These are phyloP conservation scores for Parascotia fuliginaria DNA, from an alignment of 2,888 invertebrate genomes.

Conservation along the genomic window DNA sequence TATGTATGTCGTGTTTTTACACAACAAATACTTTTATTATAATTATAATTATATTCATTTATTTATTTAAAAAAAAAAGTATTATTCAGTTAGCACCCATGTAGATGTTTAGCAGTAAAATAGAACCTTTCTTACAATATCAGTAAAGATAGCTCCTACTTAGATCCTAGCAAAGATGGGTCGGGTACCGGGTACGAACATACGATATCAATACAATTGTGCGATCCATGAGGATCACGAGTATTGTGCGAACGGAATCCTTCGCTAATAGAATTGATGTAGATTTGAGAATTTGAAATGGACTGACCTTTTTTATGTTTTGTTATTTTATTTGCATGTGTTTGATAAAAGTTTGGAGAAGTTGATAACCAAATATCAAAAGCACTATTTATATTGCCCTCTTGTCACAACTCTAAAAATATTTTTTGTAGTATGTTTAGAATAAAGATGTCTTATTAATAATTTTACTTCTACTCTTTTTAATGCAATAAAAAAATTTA, in stretches of 20 bases:
- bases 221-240: background rate
- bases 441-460: too few species aligned
- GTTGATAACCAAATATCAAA: too few species aligned
- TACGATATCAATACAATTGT: slow-evolving; percentile 1
- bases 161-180: background rate
- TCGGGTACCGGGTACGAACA: background rate
- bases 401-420: too few species aligned
- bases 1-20: too few species aligned
- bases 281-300: slow-evolving; percentile 1
- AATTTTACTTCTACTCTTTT: too few species aligned
- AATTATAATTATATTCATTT: too few species aligned
- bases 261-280: slow-evolving; percentile 1
- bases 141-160: slow-evolving; percentile 1
- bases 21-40: too few species aligned
- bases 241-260: background rate
- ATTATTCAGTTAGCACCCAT: background rate
- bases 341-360: too few species aligned
- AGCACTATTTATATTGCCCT: too few species aligned
- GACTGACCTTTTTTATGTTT: background rate
- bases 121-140: background rate
- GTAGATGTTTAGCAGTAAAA: background rate
- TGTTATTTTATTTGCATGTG: too few species aligned
- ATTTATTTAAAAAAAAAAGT: background rate
- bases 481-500: too few species aligned
- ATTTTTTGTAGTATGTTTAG: too few species aligned